phyloP scores from a whole-genome alignment of 2,797 vertebrate species.

The Fringilla coelebs region DNA sequence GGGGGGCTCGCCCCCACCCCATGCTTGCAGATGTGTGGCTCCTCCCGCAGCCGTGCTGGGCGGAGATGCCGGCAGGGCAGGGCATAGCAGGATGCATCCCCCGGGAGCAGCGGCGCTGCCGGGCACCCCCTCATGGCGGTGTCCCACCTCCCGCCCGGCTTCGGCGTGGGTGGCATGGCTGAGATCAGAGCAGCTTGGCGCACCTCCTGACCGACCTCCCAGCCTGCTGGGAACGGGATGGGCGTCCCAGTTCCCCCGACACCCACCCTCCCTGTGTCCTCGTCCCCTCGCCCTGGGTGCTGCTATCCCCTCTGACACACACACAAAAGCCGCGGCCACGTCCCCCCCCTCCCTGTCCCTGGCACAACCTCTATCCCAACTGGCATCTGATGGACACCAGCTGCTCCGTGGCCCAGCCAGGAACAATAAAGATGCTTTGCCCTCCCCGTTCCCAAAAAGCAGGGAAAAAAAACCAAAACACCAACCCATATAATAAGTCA shows the following conservation, averaged over 20 bases:
- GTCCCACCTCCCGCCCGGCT: background rate
- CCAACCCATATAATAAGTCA: constrained; percentile 63
- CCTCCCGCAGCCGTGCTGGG: background rate
- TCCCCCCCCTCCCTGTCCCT: background rate
- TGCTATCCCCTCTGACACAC: background rate
- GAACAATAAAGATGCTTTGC: constrained; percentile 42
- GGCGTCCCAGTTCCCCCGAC: background rate
- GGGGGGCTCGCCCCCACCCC: background rate
- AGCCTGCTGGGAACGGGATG: constrained; percentile 45
- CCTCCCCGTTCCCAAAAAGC: constrained; percentile 27
- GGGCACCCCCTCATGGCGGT: background rate
- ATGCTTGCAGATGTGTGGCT: constrained; percentile 25
- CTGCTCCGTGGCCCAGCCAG: constrained; percentile 45
- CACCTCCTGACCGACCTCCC: constrained; percentile 60
- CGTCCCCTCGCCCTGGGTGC: background rate
- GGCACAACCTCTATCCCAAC: constrained; percentile 49
- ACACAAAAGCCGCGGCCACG: background rate
- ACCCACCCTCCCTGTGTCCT: constrained; percentile 3
- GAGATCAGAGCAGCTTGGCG: constrained; percentile 48
- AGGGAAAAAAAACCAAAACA: background rate
- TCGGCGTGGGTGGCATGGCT: constrained; percentile 57
- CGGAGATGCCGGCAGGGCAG: background rate
- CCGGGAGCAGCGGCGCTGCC: background rate
- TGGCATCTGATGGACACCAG: constrained; percentile 67
- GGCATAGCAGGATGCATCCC: background rate